phyloP scores from a whole-genome alignment of 2,888 invertebrate genomes.

The Eupithecia centaureata region DNA sequence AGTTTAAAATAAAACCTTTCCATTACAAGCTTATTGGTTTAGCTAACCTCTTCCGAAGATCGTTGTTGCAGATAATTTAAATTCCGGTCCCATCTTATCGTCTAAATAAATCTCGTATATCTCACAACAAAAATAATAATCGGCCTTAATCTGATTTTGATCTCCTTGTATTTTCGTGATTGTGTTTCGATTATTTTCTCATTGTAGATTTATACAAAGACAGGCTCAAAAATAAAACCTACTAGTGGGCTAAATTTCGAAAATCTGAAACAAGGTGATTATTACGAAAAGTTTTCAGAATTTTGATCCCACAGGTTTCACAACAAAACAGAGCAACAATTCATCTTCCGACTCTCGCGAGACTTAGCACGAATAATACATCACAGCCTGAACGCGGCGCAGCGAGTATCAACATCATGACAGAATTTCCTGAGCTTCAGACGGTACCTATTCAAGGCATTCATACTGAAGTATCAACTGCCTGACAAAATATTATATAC shows the following conservation, averaged over 20 bases:
- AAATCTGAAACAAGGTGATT: neutral
- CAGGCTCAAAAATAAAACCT: neutral
- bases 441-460: neutral
- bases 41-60: neutral
- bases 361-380: neutral
- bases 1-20: neutral
- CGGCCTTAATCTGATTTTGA: neutral
- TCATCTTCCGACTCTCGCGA: neutral
- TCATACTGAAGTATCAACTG: no score
- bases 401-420: neutral
- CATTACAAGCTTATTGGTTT: neutral
- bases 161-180: neutral
- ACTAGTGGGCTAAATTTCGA: no score
- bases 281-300: neutral
- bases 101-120: no score
- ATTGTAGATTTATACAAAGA: neutral
- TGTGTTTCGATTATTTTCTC: neutral
- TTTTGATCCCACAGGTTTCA: neutral
- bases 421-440: neutral
- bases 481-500: no score
- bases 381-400: neutral
- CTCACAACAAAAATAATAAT: neutral
- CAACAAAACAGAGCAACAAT: neutral
- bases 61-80: neutral
- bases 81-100: neutral